These are phyloP conservation scores for Zaprionus inermis DNA, from an alignment of 1,140 invertebrate species.

Conservation along the genomic window DNA sequence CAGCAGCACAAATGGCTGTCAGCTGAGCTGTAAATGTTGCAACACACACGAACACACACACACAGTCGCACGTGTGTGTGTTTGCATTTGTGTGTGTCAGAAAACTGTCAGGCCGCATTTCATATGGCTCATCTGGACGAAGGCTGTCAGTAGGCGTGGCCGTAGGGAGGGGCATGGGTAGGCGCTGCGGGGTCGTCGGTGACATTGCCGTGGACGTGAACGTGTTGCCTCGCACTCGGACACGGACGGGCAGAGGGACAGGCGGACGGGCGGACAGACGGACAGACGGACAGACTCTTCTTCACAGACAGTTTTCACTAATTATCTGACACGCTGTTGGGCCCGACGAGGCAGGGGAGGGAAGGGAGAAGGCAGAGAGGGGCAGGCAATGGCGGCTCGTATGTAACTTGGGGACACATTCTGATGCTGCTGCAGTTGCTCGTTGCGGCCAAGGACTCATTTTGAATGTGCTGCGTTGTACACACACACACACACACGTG, in stretches of 20 bases:
- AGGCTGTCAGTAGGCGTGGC: slow-evolving; percentile 38
- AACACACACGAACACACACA: slow-evolving; percentile 20
- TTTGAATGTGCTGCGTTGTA: slow-evolving; percentile 73
- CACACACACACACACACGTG: slow-evolving; percentile 28
- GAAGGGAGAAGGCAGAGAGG: slow-evolving; percentile 10
- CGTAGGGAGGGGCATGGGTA: not conserved
- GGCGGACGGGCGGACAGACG: slow-evolving; percentile 22
- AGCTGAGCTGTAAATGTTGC: slow-evolving; percentile 25
- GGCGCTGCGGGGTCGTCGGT: slow-evolving; percentile 5
- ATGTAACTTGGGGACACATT: slow-evolving; percentile 18
- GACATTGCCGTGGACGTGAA: slow-evolving; percentile 51
- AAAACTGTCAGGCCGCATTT: slow-evolving; percentile 79
- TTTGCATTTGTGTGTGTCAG: slow-evolving; percentile 60
- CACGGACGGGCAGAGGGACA: slow-evolving; percentile 35
- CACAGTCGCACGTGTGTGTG: slow-evolving; percentile 8
- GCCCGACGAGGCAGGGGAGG: slow-evolving; percentile 15
- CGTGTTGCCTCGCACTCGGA: slow-evolving; percentile 53
- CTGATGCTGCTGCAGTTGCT: slow-evolving; percentile 49
- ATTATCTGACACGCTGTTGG: slow-evolving; percentile 78
- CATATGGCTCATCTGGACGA: slow-evolving; percentile 64
- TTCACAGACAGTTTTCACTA: slow-evolving; percentile 82
- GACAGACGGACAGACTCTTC: slow-evolving; percentile 54
- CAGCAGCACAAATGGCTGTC: slow-evolving; percentile 27
- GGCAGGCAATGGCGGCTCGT: slow-evolving; percentile 25
- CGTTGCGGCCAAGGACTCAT: slow-evolving; percentile 81